Evolutionary conservation across 1,140 invertebrate genomes (phyloP), one percentile per base, ranked within the genome.

Genomic region (Anastrepha obliqua): DNA sequence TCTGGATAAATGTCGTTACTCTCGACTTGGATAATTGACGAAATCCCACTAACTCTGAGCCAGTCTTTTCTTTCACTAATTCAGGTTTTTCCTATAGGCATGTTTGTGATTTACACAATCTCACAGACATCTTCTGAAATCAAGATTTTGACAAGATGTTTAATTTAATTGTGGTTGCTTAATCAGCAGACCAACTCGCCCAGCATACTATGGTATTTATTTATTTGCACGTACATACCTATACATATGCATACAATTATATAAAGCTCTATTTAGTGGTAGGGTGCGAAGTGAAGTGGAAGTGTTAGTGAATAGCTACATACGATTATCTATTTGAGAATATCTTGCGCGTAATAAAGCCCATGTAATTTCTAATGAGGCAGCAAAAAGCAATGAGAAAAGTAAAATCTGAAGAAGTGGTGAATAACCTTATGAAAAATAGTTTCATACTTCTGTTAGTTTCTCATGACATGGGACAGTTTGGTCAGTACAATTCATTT

Each of bases 281-380:
- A 74, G 67, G 67, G 67, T 74, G 67, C 39, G 67, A 74, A 74
- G 44, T 74, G 67, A 74, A 74, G 44, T 74, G 67, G 67, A 74
- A 74, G 67, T 44, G 42, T 47, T 39, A 6, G 42, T 74, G 67
- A 74, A 67, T 67, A 42, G 20, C 29, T 67, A 55, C 51, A 7
- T 7, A 55, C 5, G 5, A 55, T 55, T 55, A 67, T 9, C 39
- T 47, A 17, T 15, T 17, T 3, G 8, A 17, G 42, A 47, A n/a
- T 17, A 62, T 62, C 60, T 62, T 62, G 8, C 60, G 60, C 42
- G 17, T 74, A 47, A 9, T 42, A 74, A 44, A 44, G 39, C 44
- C 11, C 67, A 42, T 17, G 11, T 74, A 44, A 74, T 44, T 74
- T 74, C 67, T 44, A 74, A 74, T 74, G 67, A 74, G 39, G 67